Base-by-base conservation (phyloP, 2,113 vertebrate genomes). In the Alexandromys fortis region DNA sequence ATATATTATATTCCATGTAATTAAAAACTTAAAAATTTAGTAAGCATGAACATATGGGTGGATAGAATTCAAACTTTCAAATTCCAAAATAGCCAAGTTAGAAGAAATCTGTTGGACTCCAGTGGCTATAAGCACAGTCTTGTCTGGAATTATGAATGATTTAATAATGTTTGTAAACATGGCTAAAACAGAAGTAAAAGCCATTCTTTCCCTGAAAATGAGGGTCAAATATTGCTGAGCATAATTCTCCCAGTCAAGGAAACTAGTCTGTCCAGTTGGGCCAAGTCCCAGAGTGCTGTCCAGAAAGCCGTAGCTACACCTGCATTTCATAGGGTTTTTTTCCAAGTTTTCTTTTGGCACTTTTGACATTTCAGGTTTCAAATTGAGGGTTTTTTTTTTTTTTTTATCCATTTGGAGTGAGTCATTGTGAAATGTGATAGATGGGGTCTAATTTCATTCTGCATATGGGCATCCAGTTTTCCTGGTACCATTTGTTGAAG, bases 21-120 rank as follows among this genome's bases (percentile, higher is more conserved):
- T n/a, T 65, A 38, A 55, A 85, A 92, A 95, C 10, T 76, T 87
- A 85, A 94, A 94, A 83, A 78, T 1, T 52, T 86, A 92, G 26
- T 30, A 83, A 82, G 52, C 24, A 63, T 82, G 33, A 67, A 35
- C 45, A 75, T 79, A 85, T 30, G 87, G 77, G 92, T 26, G 24
- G 1, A n/a, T 12, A 86, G n/a, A 96, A 86, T 75, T 2, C 11
- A 95, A 89, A 58, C 78, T 61, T 77, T 83, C 86, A 67, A 89
- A 67, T 67, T 58, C 67, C 22, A 91, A 94, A 94, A 92, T 38
- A 4, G 9, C 38, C 73, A 19, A 94, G 26, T 94, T 92, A 91
- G 14, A 91, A 42, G 30, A 86, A 67, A 81, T 68, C 68, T 61
- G 10, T 88, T 30, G 79, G 89, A 61, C 2, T 35, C 13, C 38